These are phyloP conservation scores for Alosa sapidissima DNA, from an alignment of 2,797 vertebrate species.

Conservation along the genomic window DNA sequence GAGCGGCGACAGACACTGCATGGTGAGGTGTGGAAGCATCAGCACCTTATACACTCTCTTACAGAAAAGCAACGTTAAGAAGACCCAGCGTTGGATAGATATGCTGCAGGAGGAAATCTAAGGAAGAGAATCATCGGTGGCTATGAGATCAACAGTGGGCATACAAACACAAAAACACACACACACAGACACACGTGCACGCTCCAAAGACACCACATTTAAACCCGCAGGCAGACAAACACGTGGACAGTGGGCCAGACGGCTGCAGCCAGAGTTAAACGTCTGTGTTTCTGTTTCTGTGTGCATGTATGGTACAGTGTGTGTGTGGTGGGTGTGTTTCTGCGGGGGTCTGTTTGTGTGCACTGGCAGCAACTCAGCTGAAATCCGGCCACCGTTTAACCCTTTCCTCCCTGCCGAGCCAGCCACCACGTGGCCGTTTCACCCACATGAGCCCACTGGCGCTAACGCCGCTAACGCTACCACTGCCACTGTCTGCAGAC, in stretches of 20 bases:
- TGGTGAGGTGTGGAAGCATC: background rate
- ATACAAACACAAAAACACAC: background rate
- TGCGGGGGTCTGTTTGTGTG: background rate
- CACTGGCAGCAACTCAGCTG: background rate
- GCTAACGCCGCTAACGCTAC: background rate
- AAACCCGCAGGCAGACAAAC: background rate
- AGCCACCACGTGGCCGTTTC: constrained; percentile 32
- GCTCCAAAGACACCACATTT: background rate
- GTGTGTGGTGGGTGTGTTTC: background rate
- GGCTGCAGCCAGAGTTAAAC: background rate
- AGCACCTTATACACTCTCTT: background rate
- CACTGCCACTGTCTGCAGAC: background rate
- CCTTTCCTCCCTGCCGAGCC: constrained; percentile 25
- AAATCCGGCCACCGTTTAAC: background rate
- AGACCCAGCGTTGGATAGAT: background rate
- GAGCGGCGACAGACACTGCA: background rate
- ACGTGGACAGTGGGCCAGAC: background rate
- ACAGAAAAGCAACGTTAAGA: background rate
- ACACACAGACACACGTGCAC: background rate
- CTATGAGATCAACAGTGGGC: background rate
- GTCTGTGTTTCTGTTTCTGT: background rate
- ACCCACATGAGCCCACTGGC: background rate
- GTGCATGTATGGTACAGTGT: background rate
- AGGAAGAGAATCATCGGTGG: background rate
- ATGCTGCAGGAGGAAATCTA: background rate